These are phyloP conservation scores for Orchestes rusci DNA, from an alignment of 2,888 invertebrate genomes.

Conservation along the genomic window DNA sequence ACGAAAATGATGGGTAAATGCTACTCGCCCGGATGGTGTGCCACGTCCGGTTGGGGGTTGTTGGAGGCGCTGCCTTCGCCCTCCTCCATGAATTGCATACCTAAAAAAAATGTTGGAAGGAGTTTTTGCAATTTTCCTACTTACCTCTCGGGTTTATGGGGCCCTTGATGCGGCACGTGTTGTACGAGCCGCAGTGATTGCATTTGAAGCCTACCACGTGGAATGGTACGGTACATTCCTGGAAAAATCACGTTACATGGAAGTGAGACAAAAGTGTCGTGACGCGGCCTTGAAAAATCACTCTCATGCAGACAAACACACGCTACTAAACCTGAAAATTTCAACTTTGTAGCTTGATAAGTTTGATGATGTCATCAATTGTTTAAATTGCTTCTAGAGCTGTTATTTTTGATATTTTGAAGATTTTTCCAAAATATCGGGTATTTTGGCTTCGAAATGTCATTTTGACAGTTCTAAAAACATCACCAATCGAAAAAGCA, in stretches of 20 bases:
- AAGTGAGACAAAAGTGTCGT: too few species aligned
- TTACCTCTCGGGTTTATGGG: slow-evolving; percentile 33
- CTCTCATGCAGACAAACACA: too few species aligned
- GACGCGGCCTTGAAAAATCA: too few species aligned
- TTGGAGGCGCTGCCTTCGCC: slow-evolving; percentile 11
- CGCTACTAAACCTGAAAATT: too few species aligned
- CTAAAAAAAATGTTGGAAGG: slow-evolving; percentile 4
- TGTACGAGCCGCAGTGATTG: slow-evolving; percentile 80
- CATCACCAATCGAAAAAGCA: too few species aligned
- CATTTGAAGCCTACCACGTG: slow-evolving; percentile 87
- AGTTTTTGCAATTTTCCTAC: background rate
- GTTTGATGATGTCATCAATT: too few species aligned
- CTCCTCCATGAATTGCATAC: slow-evolving; percentile 8
- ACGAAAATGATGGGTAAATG: slow-evolving; percentile 15
- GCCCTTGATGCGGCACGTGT: slow-evolving; percentile 74
- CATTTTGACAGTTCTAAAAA: too few species aligned
- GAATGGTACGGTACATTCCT: slow-evolving; percentile 76
- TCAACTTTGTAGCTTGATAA: too few species aligned
- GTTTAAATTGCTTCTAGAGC: too few species aligned
- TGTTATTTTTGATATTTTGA: too few species aligned
- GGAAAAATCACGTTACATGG: slow-evolving; percentile 33
- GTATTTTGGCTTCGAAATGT: too few species aligned
- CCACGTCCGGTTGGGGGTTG: slow-evolving; percentile 11
- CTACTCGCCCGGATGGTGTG: slow-evolving; percentile 9
- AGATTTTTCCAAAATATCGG: too few species aligned